A percentile compares a stretch with the other conserved stretches of the same genome.
Conservation (phyloP, 2,113 vertebrate species). For the Corvus cornix region DNA sequence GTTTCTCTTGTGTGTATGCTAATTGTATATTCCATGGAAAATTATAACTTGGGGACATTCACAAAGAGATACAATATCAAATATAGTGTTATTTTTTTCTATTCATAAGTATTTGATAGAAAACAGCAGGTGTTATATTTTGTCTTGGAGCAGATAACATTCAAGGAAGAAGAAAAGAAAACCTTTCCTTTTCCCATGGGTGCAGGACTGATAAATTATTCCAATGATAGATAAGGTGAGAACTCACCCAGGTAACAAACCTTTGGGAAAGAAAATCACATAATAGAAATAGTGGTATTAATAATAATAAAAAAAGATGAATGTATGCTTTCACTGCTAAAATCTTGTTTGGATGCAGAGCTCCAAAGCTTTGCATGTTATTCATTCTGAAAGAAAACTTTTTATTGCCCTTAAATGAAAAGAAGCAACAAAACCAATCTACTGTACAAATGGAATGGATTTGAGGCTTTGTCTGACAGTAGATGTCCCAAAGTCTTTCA, state of each 20-base stretch:
- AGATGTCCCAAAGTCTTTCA: neutral
- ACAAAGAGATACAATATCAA: neutral
- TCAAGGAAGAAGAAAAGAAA: constrained; percentile 27
- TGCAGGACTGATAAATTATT: constrained; percentile 6
- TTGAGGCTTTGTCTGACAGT: neutral
- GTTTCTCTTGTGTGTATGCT: neutral
- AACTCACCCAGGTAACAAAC: neutral
- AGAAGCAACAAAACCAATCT: neutral
- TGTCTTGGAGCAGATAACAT: constrained; percentile 9
- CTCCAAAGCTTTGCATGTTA: neutral
- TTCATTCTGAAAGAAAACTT: neutral
- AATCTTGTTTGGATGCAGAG: neutral
- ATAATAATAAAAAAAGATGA: neutral
- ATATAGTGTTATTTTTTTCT: neutral
- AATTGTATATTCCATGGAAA: neutral
- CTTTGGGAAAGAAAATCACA: neutral
- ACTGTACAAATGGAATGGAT: neutral
- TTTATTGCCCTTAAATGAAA: neutral
- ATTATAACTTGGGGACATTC: neutral
- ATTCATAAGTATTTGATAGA: neutral
- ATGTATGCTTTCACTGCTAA: neutral
- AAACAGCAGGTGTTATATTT: constrained; percentile 39
- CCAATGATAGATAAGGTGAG: neutral
- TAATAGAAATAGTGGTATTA: neutral
- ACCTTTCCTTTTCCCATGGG: neutral